These are phyloP conservation scores for Zaprionus nigranus DNA, from an alignment of 1,140 invertebrate genomes.

Conservation along the genomic window DNA sequence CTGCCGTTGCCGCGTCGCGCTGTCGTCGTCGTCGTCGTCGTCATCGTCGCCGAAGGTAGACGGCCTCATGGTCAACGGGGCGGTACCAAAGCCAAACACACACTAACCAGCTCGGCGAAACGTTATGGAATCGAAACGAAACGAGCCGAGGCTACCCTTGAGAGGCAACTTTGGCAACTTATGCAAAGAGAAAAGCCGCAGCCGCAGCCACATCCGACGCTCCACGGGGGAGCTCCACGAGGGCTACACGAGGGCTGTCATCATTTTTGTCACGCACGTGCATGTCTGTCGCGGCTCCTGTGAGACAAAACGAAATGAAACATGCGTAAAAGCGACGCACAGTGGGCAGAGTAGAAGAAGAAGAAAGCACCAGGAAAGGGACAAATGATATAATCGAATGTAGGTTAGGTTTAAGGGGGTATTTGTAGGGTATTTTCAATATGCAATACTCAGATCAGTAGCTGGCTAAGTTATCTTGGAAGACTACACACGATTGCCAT, in stretches of 20 bases:
- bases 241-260: conserved; percentile 51
- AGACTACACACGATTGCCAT: too few species aligned
- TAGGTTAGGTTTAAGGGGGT: too few species aligned
- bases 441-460: too few species aligned
- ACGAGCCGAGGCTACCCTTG: conserved; percentile 48
- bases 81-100: conserved; percentile 26
- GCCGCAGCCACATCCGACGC: neutral
- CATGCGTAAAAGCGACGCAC: conserved; percentile 5
- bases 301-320: conserved; percentile 59
- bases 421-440: too few species aligned
- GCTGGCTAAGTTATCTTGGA: too few species aligned
- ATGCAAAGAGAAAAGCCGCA: conserved; percentile 10
- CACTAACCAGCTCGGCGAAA: conserved; percentile 13
- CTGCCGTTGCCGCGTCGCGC: neutral
- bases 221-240: neutral
- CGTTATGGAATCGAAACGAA: conserved; percentile 41
- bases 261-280: conserved; percentile 81
- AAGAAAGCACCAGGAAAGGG: neutral
- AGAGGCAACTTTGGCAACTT: conserved; percentile 12
- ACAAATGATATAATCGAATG: too few species aligned
- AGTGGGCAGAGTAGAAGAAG: neutral
- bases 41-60: conserved; percentile 42
- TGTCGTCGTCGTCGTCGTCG: conserved; percentile 23
- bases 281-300: conserved; percentile 62
- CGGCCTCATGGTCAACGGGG: conserved; percentile 71